phyloP scores from a whole-genome alignment of 2,888 invertebrate genomes.

The Barypeithes pellucidus region DNA sequence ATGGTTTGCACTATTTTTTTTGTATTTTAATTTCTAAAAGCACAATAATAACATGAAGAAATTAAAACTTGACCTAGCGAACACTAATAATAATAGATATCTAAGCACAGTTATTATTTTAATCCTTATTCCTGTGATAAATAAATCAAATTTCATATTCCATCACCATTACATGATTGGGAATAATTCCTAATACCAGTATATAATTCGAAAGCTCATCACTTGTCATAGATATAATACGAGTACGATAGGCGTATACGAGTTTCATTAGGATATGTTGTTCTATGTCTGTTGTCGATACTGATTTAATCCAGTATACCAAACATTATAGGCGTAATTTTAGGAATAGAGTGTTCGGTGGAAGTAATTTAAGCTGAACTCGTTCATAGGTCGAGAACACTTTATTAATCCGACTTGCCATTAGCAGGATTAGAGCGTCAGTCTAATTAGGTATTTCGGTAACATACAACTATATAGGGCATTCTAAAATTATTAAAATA shows the following conservation, averaged over 20 bases:
- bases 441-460: not conserved
- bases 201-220: not conserved
- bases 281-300: constrained; percentile 3
- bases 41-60: too few relatives aligned
- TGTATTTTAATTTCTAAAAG: too few relatives aligned
- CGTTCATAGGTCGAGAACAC: not conserved
- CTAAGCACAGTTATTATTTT: too few relatives aligned
- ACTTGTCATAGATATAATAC: constrained; percentile 17
- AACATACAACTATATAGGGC: not conserved
- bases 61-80: too few relatives aligned
- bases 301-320: constrained; percentile 8
- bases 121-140: too few relatives aligned
- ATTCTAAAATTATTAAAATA: too few relatives aligned
- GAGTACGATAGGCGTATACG: constrained; percentile 3
- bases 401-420: not conserved
- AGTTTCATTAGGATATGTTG: constrained; percentile 4
- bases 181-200: not conserved
- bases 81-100: too few relatives aligned
- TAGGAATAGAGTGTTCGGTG: constrained; percentile 3
- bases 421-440: not conserved
- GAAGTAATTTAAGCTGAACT: not conserved
- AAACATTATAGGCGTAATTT: constrained; percentile 3
- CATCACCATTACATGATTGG: not conserved
- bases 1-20: too few relatives aligned
- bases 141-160: not conserved